Percentiles rank a stretch among this genome's conserved stretches.
These are phyloP conservation scores for Cochlearius cochlearius DNA, from an alignment of 2,113 vertebrate genomes.

Conservation along the genomic window DNA sequence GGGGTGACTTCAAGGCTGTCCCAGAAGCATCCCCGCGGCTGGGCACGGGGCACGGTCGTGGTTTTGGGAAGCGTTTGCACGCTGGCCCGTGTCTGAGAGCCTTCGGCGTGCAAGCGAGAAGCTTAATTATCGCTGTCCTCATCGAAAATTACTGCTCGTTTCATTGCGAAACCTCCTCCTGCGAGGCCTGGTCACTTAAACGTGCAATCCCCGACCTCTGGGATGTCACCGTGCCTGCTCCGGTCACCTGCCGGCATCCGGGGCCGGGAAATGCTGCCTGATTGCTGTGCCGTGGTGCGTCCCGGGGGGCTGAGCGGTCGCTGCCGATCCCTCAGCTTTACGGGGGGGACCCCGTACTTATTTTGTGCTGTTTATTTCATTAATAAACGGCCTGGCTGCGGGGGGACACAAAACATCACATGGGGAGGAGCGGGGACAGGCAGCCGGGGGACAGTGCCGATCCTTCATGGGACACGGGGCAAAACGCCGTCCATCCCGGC, in stretches of 20 bases:
- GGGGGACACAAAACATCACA: background rate
- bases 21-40: background rate
- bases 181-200: rapidly evolving
- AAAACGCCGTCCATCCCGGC: rapidly evolving
- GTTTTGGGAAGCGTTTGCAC: background rate
- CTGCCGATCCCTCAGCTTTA: background rate
- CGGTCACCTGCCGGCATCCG: background rate
- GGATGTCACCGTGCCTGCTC: background rate
- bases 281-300: background rate
- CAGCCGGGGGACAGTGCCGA: rapidly evolving
- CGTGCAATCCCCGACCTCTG: rapidly evolving
- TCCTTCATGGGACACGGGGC: rapidly evolving
- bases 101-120: rapidly evolving
- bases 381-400: background rate
- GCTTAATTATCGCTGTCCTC: background rate
- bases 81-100: rapidly evolving
- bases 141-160: background rate
- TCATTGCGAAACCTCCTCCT: background rate
- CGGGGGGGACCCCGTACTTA: background rate
- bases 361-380: background rate
- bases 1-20: background rate
- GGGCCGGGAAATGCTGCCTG: rapidly evolving
- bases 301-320: rapidly evolving
- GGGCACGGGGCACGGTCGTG: rapidly evolving
- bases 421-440: rapidly evolving